Base-by-base conservation (phyloP, 2,797 vertebrate genomes). In the Etheostoma perlongum region DNA sequence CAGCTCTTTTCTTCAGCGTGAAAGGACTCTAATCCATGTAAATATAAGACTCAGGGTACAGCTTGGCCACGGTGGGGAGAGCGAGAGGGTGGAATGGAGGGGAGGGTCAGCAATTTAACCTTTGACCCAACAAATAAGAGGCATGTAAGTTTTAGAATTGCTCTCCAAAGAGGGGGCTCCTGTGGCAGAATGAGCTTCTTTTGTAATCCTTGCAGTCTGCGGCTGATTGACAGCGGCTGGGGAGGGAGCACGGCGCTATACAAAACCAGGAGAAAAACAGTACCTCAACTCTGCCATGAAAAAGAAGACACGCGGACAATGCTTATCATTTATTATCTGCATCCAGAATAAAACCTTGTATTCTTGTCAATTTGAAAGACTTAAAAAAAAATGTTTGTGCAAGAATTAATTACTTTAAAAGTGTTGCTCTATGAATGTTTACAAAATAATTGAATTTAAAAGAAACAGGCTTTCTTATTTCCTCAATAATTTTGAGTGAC, bases 111-210 rank as follows among this genome's bases (percentile, higher is more conserved):
- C 97, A 98, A 99, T 99, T 99, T 99, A 99, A 99, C 97, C 98
- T 99, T 96, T 99, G 97, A 98, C 98, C 98, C 97, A 96, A 98
- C 98, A 99, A 99, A 99, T 99, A 98, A 99, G 97, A 97, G 97
- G 97, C 97, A 98, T 98, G 97, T 98, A 99, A 98, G 97, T 98
- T 97, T 96, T 95, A 94, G 97, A 99, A 99, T 99, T 98, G 96
- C 96, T 97, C 96, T 97, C 98, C 97, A 99, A 99, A 98, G 96
- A 96, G 95, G 94, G 36, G 95, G 95, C 96, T 96, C 96, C 96
- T 94, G 95, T 95, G 97, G 92, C 96, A 96, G 97, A 97, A 92
- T 97, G 96, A 96, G 96, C 96, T 96, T 77, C 96, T 96, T 97
- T 97, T 96, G 91, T 95, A 90, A 84, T 89, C 93, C 91, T 89